Base-by-base conservation (phyloP, 2,888 invertebrate species). In the Chymomyza procnemis region DNA sequence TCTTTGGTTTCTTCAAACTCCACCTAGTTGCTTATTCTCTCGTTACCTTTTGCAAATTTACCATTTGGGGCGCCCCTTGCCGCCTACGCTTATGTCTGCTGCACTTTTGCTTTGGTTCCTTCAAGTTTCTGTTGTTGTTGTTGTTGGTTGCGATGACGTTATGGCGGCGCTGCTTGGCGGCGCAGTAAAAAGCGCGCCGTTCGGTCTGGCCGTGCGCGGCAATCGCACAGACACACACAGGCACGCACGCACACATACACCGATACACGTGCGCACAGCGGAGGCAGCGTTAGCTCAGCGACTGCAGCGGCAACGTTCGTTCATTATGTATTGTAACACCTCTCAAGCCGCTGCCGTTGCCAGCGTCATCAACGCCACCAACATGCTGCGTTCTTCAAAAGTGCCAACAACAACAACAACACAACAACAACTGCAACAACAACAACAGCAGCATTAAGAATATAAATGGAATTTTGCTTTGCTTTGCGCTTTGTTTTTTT, bases 401-500 rank as follows among this genome's bases (percentile, higher is more conserved):
- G 71, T 72, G 74, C 70, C 74, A 80, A 74, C 70, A 79, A 71
- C 64, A 78, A 67, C 69, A 76, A 62, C 62, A 72, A 50, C 57
- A 52, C 55, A 67, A 55, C 55, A 65, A 57, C 60, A 64, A 61
- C 58, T 61, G 61, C 58, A 66, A 52, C 55, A 67, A 55, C 55
- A 65, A 57, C 60, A 64, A 61, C 58, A 63, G 61, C 58, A 63
- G 60, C 56, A 65, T 67, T 69, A 72, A 74, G 80, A 74, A 79
- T 69, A 81, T 80, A 81, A 84, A 74, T 83, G 82, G 77, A 84
- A 80, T 84, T 84, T 78, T 79, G 78, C 78, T 81, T 81, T 56
- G 71, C 75, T 73, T 76, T 81, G 71, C 76, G 71, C 71, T 75
- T 78, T 52, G 69, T 64, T 73, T 67, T 69, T 47, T 34, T 5